A percentile compares a stretch with the other conserved stretches of the same genome.
Conservation (phyloP, 2,797 vertebrate species). For the Eidolon dupreanum region DNA sequence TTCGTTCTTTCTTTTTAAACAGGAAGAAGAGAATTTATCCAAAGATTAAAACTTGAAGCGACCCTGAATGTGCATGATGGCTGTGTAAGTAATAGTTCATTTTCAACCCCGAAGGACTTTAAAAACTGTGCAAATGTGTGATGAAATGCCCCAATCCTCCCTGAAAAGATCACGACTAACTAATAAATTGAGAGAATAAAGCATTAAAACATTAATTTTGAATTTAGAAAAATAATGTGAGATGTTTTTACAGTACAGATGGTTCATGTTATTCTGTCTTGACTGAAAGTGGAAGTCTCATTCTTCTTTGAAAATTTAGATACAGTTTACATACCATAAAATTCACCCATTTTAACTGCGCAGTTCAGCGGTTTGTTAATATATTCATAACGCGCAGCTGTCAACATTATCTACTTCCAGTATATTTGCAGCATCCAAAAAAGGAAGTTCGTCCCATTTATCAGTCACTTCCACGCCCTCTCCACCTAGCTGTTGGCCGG, state of each 20-base stretch:
- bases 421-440: not conserved
- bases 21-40: constrained; percentile 99
- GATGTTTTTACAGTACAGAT: not conserved
- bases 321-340: not conserved
- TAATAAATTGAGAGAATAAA: not conserved
- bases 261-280: not conserved
- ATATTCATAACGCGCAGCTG: not conserved
- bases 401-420: not conserved
- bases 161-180: not conserved
- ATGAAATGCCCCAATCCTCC: not conserved
- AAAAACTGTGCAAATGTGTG: constrained; percentile 1
- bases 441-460: not conserved
- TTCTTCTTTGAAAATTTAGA: not conserved
- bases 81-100: constrained; percentile 92
- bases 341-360: not conserved
- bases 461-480: not conserved
- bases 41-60: constrained; percentile 98
- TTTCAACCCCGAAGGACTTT: constrained; percentile 8
- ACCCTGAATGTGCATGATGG: constrained; percentile 97
- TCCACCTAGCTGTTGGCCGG: not conserved
- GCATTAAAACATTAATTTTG: constrained; percentile 36
- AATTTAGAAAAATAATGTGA: not conserved
- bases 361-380: not conserved
- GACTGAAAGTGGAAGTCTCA: not conserved
- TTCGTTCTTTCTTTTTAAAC: constrained; percentile 76